Evolutionary conservation across 2,797 vertebrate species (phyloP).

Genomic region (Bryconaethiops microstoma): DNA sequence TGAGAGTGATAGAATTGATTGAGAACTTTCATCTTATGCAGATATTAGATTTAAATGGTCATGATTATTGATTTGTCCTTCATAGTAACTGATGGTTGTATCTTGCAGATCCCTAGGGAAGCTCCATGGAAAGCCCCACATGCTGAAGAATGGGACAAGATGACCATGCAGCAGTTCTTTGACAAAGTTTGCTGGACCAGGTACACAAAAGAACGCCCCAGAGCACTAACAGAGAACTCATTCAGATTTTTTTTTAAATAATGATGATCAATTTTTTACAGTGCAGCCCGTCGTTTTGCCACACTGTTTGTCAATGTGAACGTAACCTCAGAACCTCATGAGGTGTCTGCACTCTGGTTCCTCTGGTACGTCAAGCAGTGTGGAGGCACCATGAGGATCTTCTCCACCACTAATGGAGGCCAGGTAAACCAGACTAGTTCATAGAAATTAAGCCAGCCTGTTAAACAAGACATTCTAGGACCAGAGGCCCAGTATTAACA

Average conservation of each 20-base stretch:
- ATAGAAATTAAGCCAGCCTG: background rate
- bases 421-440: constrained; percentile 79
- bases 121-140: constrained; percentile 93
- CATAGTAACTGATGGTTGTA: constrained; percentile 27
- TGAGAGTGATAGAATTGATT: background rate
- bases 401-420: constrained; percentile 91
- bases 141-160: constrained; percentile 95
- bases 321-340: constrained; percentile 93
- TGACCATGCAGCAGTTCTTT: constrained; percentile 91
- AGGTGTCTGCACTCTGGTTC: constrained; percentile 97
- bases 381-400: constrained; percentile 91
- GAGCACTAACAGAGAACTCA: background rate
- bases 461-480: background rate
- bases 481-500: background rate
- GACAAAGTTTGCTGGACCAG: constrained; percentile 93
- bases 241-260: background rate
- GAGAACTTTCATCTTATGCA: background rate
- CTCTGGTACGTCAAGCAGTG: constrained; percentile 97
- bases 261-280: background rate
- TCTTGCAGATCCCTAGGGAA: constrained; percentile 88
- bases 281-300: constrained; percentile 79
- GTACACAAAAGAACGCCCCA: constrained; percentile 67
- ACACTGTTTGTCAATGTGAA: constrained; percentile 92
- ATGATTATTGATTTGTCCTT: background rate
- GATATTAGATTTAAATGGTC: background rate